These are phyloP conservation scores for Dicentrarchus labrax DNA, from an alignment of 2,113 vertebrate genomes.

Conservation along the genomic window DNA sequence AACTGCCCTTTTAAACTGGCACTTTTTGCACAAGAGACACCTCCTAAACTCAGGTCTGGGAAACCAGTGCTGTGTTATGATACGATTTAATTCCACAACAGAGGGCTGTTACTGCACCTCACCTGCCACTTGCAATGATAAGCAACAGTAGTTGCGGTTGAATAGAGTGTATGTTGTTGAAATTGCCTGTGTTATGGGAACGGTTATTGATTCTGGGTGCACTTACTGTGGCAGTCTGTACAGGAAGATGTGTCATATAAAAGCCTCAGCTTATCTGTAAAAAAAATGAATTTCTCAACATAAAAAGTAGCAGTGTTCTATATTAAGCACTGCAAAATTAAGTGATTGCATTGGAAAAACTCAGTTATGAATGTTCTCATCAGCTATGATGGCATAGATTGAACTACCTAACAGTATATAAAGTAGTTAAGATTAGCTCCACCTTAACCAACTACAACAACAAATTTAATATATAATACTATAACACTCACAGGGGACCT, in stretches of 20 bases:
- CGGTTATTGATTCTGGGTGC: not conserved
- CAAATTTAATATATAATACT: not conserved
- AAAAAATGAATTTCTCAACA: no score
- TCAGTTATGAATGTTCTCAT: not conserved
- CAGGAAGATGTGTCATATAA: not conserved
- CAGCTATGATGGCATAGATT: not conserved
- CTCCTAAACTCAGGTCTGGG: not conserved
- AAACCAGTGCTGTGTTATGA: not conserved
- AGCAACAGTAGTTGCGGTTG: constrained; percentile 15
- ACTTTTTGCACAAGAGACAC: constrained; percentile 9
- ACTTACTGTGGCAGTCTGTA: constrained; percentile 1
- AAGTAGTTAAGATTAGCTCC: not conserved
- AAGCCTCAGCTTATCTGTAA: no score
- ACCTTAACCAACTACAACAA: not conserved
- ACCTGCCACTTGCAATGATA: not conserved
- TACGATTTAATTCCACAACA: constrained; percentile 20
- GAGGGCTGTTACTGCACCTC: constrained; percentile 15
- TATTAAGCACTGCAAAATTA: not conserved
- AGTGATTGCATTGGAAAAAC: not conserved
- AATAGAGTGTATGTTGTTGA: not conserved
- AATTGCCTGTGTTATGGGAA: constrained; percentile 15
- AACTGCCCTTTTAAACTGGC: constrained; percentile 14
- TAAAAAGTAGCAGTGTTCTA: no score
- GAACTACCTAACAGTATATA: not conserved
- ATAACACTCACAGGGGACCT: no score